These are phyloP conservation scores for Watsonalla binaria DNA, from an alignment of 2,888 invertebrate genomes.

Conservation along the genomic window DNA sequence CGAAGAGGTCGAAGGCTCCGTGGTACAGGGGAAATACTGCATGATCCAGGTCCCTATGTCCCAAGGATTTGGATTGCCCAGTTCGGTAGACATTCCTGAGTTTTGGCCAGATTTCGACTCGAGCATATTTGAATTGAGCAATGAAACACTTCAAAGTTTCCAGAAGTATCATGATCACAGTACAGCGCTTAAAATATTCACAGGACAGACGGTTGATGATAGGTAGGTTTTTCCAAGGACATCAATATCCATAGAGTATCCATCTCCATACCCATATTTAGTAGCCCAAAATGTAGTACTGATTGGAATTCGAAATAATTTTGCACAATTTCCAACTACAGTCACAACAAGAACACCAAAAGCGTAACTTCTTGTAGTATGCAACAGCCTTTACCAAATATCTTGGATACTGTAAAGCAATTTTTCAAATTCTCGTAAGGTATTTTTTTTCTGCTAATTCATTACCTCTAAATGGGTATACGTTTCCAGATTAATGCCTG, in stretches of 20 bases:
- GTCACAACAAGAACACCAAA: too few species aligned
- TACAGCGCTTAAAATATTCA: neutral
- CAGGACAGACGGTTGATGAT: neutral
- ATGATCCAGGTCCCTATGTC: slow-evolving; percentile 37
- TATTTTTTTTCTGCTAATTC: too few species aligned
- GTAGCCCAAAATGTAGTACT: too few species aligned
- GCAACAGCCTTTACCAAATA: too few species aligned
- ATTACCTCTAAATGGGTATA: neutral
- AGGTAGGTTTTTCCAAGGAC: neutral
- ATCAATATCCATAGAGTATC: too few species aligned
- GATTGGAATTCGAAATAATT: too few species aligned
- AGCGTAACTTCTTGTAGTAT: too few species aligned
- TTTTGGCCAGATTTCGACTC: slow-evolving; percentile 17
- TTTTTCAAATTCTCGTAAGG: too few species aligned
- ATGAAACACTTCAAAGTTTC: slow-evolving; percentile 7
- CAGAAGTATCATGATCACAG: neutral
- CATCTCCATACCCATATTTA: too few species aligned
- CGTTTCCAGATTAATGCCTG: slow-evolving; percentile 3
- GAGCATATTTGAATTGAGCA: neutral
- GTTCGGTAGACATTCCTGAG: slow-evolving; percentile 21
- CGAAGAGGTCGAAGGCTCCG: slow-evolving; percentile 23
- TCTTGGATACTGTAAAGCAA: too few species aligned
- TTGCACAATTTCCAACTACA: too few species aligned
- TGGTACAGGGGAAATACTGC: slow-evolving; percentile 55
- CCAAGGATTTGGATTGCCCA: slow-evolving; percentile 26